Conservation (phyloP, 1,140 invertebrate species). For the Manduca sexta region DNA sequence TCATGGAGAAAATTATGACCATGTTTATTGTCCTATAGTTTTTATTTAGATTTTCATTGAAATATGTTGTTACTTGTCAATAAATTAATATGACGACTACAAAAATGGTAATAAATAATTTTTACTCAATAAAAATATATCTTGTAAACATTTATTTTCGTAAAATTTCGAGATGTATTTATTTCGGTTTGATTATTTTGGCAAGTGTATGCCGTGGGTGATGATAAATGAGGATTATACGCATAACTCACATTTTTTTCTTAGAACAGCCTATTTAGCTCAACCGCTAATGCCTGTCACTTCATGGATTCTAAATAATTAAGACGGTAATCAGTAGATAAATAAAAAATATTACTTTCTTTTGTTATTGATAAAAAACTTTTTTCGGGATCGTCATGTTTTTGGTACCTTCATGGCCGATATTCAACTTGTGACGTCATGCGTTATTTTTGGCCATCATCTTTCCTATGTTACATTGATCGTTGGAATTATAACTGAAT, state of each 20-base stretch:
- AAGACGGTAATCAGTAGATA: no score
- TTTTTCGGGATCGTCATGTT: no score
- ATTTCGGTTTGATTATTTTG: slow-evolving; percentile 23
- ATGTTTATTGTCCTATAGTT: no score
- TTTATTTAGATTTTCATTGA: no score
- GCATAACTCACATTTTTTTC: slow-evolving; percentile 4
- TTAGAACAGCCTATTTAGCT: slow-evolving; percentile 2
- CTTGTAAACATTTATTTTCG: slow-evolving; percentile 2
- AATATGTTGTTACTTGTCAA: no score
- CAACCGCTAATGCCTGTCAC: neutral
- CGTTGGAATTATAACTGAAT: slow-evolving; percentile 39
- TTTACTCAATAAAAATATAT: neutral
- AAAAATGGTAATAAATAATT: no score
- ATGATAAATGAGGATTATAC: slow-evolving; percentile 17
- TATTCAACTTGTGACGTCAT: slow-evolving; percentile 24
- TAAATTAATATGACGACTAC: no score
- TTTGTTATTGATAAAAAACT: no score
- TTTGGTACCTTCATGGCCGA: slow-evolving; percentile 7
- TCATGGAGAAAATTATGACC: no score
- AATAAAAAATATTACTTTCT: no score
- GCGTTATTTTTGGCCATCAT: slow-evolving; percentile 23
- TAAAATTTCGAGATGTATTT: slow-evolving; percentile 2
- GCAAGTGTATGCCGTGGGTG: slow-evolving; percentile 15
- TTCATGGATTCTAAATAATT: no score
- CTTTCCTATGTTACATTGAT: slow-evolving; percentile 37